Evolutionary conservation across 2,797 vertebrate species (phyloP).

Genomic region (Protonibea diacanthus): DNA sequence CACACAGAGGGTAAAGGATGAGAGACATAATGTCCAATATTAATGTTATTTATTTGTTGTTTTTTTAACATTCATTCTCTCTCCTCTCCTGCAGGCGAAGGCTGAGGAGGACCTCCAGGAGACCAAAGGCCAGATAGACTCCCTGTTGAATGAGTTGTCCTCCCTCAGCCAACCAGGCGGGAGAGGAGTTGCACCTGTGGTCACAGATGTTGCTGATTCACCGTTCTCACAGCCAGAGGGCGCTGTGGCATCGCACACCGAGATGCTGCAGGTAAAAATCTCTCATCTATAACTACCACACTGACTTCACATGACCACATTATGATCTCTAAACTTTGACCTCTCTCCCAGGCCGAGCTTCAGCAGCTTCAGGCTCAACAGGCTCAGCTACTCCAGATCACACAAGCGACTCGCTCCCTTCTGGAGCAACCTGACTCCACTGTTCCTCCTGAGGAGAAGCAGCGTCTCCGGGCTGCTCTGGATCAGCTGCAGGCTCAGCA

Average conservation of each 20-base stretch:
- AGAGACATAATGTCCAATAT: not conserved
- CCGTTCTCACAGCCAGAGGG: conserved; percentile 70
- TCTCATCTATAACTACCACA: fast-evolving
- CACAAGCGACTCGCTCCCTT: conserved; percentile 90
- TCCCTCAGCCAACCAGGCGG: conserved; percentile 57
- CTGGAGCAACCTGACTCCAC: conserved; percentile 90
- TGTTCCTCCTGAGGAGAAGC: conserved; percentile 87
- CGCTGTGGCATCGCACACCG: conserved; percentile 86
- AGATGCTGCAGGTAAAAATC: conserved; percentile 90
- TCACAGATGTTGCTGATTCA: conserved; percentile 40
- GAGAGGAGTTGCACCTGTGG: conserved; percentile 3
- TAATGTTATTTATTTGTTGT: not conserved
- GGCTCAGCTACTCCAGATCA: conserved; percentile 90
- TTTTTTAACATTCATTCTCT: not conserved
- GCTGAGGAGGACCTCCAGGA: conserved; percentile 93
- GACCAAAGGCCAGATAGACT: conserved; percentile 89
- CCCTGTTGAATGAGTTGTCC: conserved; percentile 85
- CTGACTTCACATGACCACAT: not conserved
- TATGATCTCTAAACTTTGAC: not conserved
- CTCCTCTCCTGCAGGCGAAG: conserved; percentile 86
- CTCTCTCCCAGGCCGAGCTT: conserved; percentile 84
- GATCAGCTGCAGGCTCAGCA: conserved; percentile 89
- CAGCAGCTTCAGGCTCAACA: conserved; percentile 95
- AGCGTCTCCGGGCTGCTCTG: conserved; percentile 85
- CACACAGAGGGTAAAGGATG: conserved; percentile 90